These are phyloP conservation scores for Gila orcuttii DNA, from an alignment of 2,113 vertebrate genomes.

Conservation along the genomic window DNA sequence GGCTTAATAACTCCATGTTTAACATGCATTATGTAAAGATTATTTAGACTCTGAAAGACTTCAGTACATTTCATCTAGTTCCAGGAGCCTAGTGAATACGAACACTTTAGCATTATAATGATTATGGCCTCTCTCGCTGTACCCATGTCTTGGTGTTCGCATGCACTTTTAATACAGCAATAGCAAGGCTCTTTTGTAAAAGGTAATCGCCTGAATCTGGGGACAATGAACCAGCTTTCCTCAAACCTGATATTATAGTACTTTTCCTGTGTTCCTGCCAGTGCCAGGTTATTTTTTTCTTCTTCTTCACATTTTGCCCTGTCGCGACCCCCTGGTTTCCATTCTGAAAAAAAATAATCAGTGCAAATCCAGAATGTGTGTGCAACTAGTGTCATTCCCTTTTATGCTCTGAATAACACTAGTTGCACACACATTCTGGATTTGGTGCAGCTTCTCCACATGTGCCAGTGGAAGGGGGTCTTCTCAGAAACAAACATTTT, in stretches of 20 bases:
- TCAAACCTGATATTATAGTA: slow-evolving; percentile 6
- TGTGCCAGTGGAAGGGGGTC: background rate
- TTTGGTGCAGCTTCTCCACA: background rate
- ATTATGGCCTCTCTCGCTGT: background rate
- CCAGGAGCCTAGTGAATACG: background rate
- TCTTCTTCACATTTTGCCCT: slow-evolving; percentile 22
- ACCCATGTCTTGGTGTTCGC: slow-evolving; percentile 3
- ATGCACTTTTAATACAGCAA: slow-evolving; percentile 10
- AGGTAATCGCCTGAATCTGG: slow-evolving; percentile 26
- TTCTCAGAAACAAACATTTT: slow-evolving; percentile 28
- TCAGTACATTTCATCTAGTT: background rate
- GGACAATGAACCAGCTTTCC: slow-evolving; percentile 29
- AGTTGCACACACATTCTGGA: background rate
- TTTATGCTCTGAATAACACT: background rate
- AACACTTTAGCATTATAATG: slow-evolving; percentile 24
- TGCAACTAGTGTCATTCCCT: too few relatives aligned
- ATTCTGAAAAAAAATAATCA: background rate
- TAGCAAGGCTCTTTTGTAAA: slow-evolving; percentile 33
- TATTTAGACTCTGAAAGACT: background rate
- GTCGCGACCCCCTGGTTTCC: background rate
- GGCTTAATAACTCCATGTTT: background rate
- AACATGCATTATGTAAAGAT: background rate
- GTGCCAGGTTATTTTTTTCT: too few relatives aligned
- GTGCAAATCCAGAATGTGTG: too few relatives aligned
- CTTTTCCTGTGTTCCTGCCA: background rate